Evolutionary conservation across 2,113 vertebrate species (phyloP), one percentile per base, ranked within the genome.

Genomic region (Synodontis membranacea): DNA sequence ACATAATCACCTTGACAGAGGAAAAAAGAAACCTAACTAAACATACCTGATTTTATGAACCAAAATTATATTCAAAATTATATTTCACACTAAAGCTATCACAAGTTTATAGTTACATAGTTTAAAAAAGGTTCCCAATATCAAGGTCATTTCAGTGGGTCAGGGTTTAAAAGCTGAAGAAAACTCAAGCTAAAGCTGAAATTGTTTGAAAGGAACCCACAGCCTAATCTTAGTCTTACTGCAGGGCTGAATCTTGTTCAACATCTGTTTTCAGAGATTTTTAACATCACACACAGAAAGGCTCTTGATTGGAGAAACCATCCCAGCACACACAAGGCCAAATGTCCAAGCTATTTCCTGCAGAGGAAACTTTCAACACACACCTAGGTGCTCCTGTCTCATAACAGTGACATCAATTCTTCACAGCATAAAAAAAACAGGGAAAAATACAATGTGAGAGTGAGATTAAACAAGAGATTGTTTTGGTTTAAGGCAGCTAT

Each of bases 401-500:
- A 23, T 50, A 75, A 72, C 25, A 72, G 70, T 7, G 34, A 68
- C 86, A 86, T 84, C 1, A 78, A 79, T 75, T 87, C 60, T 74
- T 46, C 56, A 82, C 31, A 58, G 39, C 50, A 85, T 60, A 76
- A 66, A 88, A 84, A 64, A 80, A 17, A 0, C 31, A 44, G 50
- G 54, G 44, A 80, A 82, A 42, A 66, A 52, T 31, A 42, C 44
- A 52, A n/a, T 64, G 72, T 54, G 80, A 82, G 74, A 25, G 82
- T 10, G 52, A 85, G 79, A 86, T 86, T 89, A 90, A 82, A 91
- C 25, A 8, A 21, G 88, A 89, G 80, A 91, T 89, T 91, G 89
- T 80, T 92, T 91, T 90, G 82, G 89, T 91, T 91, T 92, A 92
- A 94, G 88, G 90, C 8, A 42, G 86, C 91, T 86, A 92, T 91